Base-by-base conservation (phyloP, 1,140 invertebrate genomes). In the Cryptotermes secundus region DNA sequence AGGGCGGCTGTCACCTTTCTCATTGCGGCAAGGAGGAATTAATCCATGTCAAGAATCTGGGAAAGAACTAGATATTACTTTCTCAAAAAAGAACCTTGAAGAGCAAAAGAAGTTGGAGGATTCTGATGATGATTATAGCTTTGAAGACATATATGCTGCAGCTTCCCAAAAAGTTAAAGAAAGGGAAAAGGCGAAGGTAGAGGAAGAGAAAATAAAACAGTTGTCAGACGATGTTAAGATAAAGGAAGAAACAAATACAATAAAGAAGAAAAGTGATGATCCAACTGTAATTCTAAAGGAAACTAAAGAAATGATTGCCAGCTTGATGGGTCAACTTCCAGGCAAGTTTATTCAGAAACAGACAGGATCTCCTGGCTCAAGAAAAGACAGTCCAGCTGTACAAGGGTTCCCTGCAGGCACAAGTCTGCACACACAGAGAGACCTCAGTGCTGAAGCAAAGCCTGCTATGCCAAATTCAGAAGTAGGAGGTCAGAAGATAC, bases 51-150 rank as follows among this genome's bases (percentile, higher is more conserved):
- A 90, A 26, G 89, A 91, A 22, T 89, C 89, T 19, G 90, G 90
- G 83, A 88, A 89, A 9, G 89, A 89, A 81, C 3, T 12, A 6
- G 38, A 14, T 14, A 42, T 0, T 42, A 14, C 16, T 14, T 42
- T 22, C 81, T 90, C 24, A 91, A 91, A 91, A 6, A 90, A 92
- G 38, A 19, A 49, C 3, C 3, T 49, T 49, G 87, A 89, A 9
- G 88, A 89, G 9, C 87, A 88, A 53, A 87, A 89, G 38, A 49
- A 53, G 35, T 59, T 83, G 35, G 86, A 86, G 12, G 88, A 88
- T 59, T 92, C 93, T 22, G 93, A 94, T 53, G 93, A 94, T 86
- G 93, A 94, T 88, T 95, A 94, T 86, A 91, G 91, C 16, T 94
- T 92, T 85, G 94, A 94, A 84, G 94, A 94, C 86, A 91, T 94